Percentiles rank a stretch among this genome's conserved stretches.
phyloP scores from a whole-genome alignment of 2,888 invertebrate genomes.

The Eupsilia transversa region DNA sequence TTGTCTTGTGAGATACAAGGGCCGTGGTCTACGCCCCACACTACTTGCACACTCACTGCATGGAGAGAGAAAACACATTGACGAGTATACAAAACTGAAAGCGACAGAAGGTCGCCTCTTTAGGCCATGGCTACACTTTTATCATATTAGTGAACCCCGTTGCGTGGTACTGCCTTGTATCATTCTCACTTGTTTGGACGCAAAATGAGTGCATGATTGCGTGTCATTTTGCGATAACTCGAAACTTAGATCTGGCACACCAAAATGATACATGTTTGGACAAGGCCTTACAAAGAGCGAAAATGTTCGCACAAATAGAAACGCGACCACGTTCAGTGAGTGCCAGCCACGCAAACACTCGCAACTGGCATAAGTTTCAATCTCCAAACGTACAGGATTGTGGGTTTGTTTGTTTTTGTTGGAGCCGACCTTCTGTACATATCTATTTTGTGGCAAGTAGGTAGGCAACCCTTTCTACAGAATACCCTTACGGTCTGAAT shows the following conservation, averaged over 20 bases:
- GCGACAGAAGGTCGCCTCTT: not conserved
- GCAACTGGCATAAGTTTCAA: not conserved
- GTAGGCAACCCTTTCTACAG: constrained; percentile 19
- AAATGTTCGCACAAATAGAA: too few species aligned
- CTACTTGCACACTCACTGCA: constrained; percentile 14
- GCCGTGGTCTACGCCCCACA: constrained; percentile 1
- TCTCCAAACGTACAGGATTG: not conserved
- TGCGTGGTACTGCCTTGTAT: too few species aligned
- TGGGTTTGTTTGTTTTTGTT: not conserved
- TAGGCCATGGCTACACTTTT: too few species aligned
- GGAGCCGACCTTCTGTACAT: not conserved
- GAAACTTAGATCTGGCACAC: too few species aligned
- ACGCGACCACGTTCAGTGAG: not conserved
- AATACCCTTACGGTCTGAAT: constrained; percentile 32
- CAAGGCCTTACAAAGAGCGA: too few species aligned
- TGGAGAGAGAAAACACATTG: constrained; percentile 12
- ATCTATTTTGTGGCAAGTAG: not conserved
- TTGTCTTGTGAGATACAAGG: constrained; percentile 35
- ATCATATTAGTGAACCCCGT: too few species aligned
- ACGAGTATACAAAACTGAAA: not conserved
- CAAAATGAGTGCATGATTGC: too few species aligned
- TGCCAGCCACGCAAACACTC: not conserved
- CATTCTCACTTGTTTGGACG: too few species aligned
- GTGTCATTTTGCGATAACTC: too few species aligned
- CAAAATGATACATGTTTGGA: too few species aligned